Evolutionary conservation across 2,888 invertebrate species (phyloP).

Genomic region (Argyresthia goedartella): DNA sequence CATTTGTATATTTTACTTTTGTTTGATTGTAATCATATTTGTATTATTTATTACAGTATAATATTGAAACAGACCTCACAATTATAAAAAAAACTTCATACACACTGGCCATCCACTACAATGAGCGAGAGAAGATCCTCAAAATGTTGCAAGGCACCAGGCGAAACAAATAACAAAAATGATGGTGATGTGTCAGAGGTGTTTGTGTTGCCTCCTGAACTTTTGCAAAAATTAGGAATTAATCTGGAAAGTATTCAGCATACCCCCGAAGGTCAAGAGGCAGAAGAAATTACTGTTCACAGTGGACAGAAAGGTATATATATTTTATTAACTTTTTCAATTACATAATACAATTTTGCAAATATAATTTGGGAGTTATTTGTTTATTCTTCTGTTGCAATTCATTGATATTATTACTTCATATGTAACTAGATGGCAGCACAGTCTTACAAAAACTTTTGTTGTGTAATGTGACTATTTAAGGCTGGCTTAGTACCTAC

Average conservation of each 20-base stretch:
- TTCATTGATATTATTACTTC: too few species aligned
- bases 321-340: not conserved
- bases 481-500: too few species aligned
- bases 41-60: not conserved
- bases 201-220: constrained; percentile 52
- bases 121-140: not conserved
- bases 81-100: not conserved
- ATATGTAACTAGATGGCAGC: too few species aligned
- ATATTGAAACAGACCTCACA: not conserved
- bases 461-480: too few species aligned
- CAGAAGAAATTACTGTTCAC: not conserved
- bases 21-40: not conserved
- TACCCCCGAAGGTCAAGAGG: constrained; percentile 3
- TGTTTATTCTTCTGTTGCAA: too few species aligned
- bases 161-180: constrained; percentile 1
- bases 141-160: not conserved
- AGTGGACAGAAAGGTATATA: not conserved
- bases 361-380: too few species aligned
- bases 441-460: too few species aligned
- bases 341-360: too few species aligned
- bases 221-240: constrained; percentile 56
- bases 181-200: constrained; percentile 24
- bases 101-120: not conserved
- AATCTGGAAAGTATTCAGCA: constrained; percentile 28
- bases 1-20: constrained; percentile 6